Evolutionary conservation across 2,888 invertebrate species (phyloP), one percentile per base, ranked within the genome.

Genomic region (Subacronicta megacephala): DNA sequence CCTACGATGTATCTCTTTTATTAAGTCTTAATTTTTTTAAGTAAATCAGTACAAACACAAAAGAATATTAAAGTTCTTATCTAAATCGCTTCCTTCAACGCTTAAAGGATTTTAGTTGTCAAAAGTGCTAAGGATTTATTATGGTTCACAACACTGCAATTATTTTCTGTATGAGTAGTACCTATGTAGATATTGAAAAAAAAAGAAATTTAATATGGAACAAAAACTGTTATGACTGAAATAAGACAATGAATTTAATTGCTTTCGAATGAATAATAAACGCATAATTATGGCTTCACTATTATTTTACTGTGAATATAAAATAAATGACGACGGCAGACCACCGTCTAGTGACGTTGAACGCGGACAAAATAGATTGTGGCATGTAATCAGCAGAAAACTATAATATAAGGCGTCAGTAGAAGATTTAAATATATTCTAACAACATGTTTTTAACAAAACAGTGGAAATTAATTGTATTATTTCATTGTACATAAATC

Each of bases 161-260:
- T 17, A 40, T 31, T 50, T 35, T 42, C 16, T 31, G 31, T 12
- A 3, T 0, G 1, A 29, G n/a, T n/a, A n/a, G n/a, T n/a, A n/a
- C n/a, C n/a, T 29, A 10, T 12, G 12, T 42, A 7, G 36, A n/a
- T 13, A 40, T 51, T 45, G 35, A 46, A 29, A 16, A 47, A 50
- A 0, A 26, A 26, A 43, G n/a, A 36, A 50, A 61, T n/a, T n/a
- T n/a, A n/a, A 33, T 46, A 42, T 15, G 45, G 1, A 55, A 60
- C 18, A 46, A 44, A 35, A 55, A 52, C 12, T 47, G 41, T 47
- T n/a, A n/a, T n/a, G 29, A 63, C 59, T 46, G 54, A 55, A 57
- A 42, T 36, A 40, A 56, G 26, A 44, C 35, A 42, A 57, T 45
- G 18, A 7, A 18, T 33, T 35, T 44, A 26, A 46, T 56, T 38